Percentiles rank a stretch among this genome's conserved stretches.
These are phyloP conservation scores for Cryptocephalus primarius DNA, from an alignment of 2,888 invertebrate species.

Conservation along the genomic window DNA sequence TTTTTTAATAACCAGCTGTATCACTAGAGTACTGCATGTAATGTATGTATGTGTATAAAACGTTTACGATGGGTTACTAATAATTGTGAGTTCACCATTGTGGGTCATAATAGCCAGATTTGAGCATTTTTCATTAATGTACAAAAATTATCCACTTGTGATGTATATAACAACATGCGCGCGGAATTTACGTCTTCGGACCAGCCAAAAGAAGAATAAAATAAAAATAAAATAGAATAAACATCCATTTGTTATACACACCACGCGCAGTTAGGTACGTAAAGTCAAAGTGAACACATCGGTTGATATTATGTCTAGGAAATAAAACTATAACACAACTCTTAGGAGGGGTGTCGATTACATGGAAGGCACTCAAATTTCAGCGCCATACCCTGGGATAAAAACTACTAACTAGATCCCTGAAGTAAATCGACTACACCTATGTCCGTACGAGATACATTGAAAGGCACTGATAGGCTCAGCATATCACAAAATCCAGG, in stretches of 20 bases:
- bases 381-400: constrained; percentile 22
- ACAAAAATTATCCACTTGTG: constrained; percentile 29
- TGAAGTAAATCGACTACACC: constrained; percentile 27
- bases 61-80: too few relatives aligned
- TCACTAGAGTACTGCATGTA: too few relatives aligned
- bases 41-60: too few relatives aligned
- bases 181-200: constrained; percentile 16
- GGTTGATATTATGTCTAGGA: constrained; percentile 29
- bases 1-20: too few relatives aligned
- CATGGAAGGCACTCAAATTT: constrained; percentile 19
- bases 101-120: too few relatives aligned
- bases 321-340: constrained; percentile 28
- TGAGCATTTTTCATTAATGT: constrained; percentile 29
- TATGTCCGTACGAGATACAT: constrained; percentile 16
- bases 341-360: constrained; percentile 18
- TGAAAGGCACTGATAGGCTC: constrained; percentile 24
- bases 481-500: constrained; percentile 22
- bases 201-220: constrained; percentile 25
- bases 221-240: constrained; percentile 2
- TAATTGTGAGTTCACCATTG: too few relatives aligned
- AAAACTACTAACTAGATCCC: constrained; percentile 24
- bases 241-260: constrained; percentile 30
- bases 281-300: constrained; percentile 37
- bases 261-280: constrained; percentile 35
- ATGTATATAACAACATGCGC: constrained; percentile 28